Percentiles rank a stretch among this genome's conserved stretches.
These are phyloP conservation scores for Rhagium mordax DNA, from an alignment of 2,888 invertebrate genomes.

Conservation along the genomic window DNA sequence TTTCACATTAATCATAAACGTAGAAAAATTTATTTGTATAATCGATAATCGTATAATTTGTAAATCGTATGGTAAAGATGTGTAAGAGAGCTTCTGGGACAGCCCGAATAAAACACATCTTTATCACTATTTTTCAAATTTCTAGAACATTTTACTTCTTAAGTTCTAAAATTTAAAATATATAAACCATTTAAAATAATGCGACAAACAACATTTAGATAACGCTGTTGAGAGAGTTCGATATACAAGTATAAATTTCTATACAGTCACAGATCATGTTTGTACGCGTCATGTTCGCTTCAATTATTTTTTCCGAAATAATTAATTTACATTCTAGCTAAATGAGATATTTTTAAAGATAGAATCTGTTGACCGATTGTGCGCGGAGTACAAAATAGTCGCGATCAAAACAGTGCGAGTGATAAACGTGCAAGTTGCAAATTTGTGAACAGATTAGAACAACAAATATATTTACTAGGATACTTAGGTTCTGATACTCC, in stretches of 20 bases:
- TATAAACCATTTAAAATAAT: no score
- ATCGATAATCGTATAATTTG: no score
- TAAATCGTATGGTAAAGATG: no score
- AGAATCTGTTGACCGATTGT: background rate
- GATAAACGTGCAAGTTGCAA: background rate
- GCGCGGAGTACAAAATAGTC: background rate
- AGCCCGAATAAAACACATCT: no score
- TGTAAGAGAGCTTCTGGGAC: no score
- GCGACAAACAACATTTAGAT: background rate
- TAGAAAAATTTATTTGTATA: no score
- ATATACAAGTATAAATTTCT: background rate
- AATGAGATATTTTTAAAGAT: slow-evolving; percentile 21
- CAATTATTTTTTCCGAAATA: background rate
- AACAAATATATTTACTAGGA: no score
- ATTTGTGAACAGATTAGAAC: background rate
- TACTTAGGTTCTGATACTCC: no score
- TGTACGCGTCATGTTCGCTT: background rate
- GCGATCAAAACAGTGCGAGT: background rate
- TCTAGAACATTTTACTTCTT: no score
- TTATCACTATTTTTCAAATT: no score
- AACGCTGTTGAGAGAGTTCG: background rate
- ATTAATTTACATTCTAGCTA: slow-evolving; percentile 12
- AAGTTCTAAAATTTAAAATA: no score
- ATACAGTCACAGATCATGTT: background rate
- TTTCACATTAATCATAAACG: no score